Conservation (phyloP, 2,888 invertebrate species). For the Epinotia bilunana region DNA sequence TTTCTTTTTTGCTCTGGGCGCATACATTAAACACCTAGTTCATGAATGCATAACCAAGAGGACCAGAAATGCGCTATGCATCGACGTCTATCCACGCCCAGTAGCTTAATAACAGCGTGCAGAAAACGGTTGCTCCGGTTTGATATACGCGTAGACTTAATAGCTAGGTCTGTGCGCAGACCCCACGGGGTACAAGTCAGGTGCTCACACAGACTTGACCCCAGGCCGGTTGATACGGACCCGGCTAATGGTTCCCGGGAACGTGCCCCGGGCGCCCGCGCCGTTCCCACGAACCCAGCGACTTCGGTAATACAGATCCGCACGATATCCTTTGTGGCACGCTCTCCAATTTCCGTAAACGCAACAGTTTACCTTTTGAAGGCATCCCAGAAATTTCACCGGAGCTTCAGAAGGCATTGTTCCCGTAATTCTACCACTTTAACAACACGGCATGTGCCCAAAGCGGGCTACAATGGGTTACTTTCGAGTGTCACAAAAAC, state of each 20-base stretch:
- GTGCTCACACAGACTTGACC: slow-evolving; percentile 16
- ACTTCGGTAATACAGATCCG: slow-evolving; percentile 47
- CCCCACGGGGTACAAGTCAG: slow-evolving; percentile 8
- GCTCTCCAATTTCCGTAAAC: slow-evolving; percentile 39
- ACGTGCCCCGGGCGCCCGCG: slow-evolving; percentile 59
- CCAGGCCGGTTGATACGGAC: slow-evolving; percentile 23
- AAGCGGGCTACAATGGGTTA: slow-evolving; percentile 26
- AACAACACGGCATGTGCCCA: slow-evolving; percentile 16
- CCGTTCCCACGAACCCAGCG: slow-evolving; percentile 61
- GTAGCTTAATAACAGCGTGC: slow-evolving; percentile 19
- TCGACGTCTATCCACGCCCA: slow-evolving; percentile 23
- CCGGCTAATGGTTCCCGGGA: slow-evolving; percentile 60
- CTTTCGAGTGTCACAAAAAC: slow-evolving; percentile 24
- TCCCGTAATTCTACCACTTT: slow-evolving; percentile 20
- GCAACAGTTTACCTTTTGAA: slow-evolving; percentile 34
- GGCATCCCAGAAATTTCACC: slow-evolving; percentile 23
- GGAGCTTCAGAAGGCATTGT: slow-evolving; percentile 19
- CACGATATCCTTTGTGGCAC: slow-evolving; percentile 42
- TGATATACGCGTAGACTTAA: slow-evolving; percentile 21
- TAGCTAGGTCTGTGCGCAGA: slow-evolving; percentile 15
- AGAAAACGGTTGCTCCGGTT: slow-evolving; percentile 10
- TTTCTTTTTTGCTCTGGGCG: slow-evolving; percentile 15
- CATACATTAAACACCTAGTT: slow-evolving; percentile 14
- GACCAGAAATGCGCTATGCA: slow-evolving; percentile 3
- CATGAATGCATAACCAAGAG: slow-evolving; percentile 25